phyloP scores from a whole-genome alignment of 2,888 invertebrate genomes.

The Theretra japonica region DNA sequence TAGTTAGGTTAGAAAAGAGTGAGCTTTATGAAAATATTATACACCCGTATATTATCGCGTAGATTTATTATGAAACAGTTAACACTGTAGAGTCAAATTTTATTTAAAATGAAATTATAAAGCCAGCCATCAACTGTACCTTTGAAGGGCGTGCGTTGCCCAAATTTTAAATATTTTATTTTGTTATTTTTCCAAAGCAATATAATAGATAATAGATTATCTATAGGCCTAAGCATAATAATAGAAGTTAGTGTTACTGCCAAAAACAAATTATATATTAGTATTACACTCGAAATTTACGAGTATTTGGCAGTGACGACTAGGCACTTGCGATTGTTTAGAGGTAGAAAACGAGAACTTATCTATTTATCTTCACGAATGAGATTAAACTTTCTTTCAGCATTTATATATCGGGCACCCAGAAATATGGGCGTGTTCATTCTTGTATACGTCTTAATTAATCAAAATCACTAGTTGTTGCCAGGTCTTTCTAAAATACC shows the following conservation, averaged over 20 bases:
- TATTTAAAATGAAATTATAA: constrained; percentile 65
- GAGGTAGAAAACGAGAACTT: constrained; percentile 48
- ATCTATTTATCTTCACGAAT: constrained; percentile 56
- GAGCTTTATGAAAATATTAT: constrained; percentile 79
- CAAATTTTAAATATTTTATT: constrained; percentile 67
- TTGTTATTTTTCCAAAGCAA: constrained; percentile 82
- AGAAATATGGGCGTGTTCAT: constrained; percentile 15
- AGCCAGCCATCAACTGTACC: constrained; percentile 78
- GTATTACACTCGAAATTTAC: constrained; percentile 58
- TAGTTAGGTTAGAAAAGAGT: constrained; percentile 81
- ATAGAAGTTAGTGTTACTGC: constrained; percentile 74
- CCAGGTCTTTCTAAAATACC: constrained; percentile 4
- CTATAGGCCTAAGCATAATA: constrained; percentile 74
- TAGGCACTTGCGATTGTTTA: constrained; percentile 58
- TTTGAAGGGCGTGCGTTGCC: constrained; percentile 59
- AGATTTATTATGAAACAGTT: constrained; percentile 64
- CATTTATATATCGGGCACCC: constrained; percentile 62
- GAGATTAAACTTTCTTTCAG: constrained; percentile 75
- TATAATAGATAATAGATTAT: constrained; percentile 68
- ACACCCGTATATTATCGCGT: constrained; percentile 69
- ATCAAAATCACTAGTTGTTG: constrained; percentile 9
- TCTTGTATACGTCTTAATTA: constrained; percentile 4
- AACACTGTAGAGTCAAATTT: constrained; percentile 68
- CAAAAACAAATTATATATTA: constrained; percentile 63
- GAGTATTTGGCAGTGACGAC: constrained; percentile 70